A percentile compares a stretch with the other conserved stretches of the same genome.
Conservation (phyloP, 2,113 vertebrate genomes). For the Verasper variegatus region DNA sequence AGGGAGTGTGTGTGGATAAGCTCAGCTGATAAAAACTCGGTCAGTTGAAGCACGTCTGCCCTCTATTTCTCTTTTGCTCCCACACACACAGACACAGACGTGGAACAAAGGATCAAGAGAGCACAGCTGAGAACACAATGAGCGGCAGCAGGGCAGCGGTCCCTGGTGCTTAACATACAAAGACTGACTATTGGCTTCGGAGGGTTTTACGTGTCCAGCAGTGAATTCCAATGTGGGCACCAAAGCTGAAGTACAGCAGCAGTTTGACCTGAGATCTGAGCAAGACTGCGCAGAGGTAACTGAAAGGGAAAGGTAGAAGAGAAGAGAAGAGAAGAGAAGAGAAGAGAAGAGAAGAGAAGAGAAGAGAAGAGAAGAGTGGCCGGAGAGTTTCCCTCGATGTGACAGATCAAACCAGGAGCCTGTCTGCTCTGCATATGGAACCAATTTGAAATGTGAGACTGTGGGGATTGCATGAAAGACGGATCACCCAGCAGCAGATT, state of each 20-base stretch:
- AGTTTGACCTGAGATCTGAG: constrained; percentile 5
- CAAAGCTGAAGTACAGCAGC: not conserved
- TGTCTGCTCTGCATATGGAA: constrained; percentile 66
- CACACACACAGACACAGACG: constrained; percentile 8
- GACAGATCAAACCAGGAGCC: constrained; percentile 43
- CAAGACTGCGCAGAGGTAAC: not conserved
- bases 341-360: constrained; percentile 3
- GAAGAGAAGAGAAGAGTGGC: constrained; percentile 5
- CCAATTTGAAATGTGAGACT: constrained; percentile 71
- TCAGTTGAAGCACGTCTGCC: not conserved
- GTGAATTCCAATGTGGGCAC: constrained; percentile 33
- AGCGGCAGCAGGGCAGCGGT: constrained; percentile 3
- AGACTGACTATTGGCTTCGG: constrained; percentile 6
- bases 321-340: constrained; percentile 3
- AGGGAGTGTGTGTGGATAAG: not conserved
- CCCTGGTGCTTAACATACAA: constrained; percentile 30
- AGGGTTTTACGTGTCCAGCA: constrained; percentile 12
- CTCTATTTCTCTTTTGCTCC: constrained; percentile 8
- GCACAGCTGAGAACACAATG: constrained; percentile 57
- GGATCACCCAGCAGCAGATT: constrained; percentile 3
- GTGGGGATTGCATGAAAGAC: constrained; percentile 45
- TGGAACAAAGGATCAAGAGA: constrained; percentile 18
- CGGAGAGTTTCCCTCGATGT: constrained; percentile 36
- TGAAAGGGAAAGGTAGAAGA: not conserved
- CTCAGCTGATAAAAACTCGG: constrained; percentile 5